Evolutionary conservation across 2,888 invertebrate species (phyloP).

Genomic region (Agonopterix subpropinquella): DNA sequence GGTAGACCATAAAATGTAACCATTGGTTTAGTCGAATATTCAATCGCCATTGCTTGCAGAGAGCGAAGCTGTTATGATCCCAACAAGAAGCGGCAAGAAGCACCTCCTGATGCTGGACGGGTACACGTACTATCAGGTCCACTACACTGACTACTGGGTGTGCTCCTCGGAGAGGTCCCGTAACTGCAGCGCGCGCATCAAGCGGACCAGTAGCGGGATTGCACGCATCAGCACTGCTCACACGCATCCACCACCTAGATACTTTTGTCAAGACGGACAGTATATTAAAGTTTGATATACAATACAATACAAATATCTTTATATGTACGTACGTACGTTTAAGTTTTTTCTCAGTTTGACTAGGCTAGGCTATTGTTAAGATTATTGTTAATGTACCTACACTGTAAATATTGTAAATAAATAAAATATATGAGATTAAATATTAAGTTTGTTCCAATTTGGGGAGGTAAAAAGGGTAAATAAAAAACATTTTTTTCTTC

Average conservation of each 20-base stretch:
- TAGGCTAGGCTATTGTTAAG: no score
- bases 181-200: conserved; percentile 22
- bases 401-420: no score
- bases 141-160: conserved; percentile 26
- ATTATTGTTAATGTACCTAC: no score
- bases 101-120: conserved; percentile 29
- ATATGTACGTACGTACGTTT: no score
- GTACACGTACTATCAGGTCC: conserved; percentile 41
- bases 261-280: conserved; percentile 1
- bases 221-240: conserved; percentile 11
- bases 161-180: conserved; percentile 19
- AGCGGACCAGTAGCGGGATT: conserved; percentile 6
- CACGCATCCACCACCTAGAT: conserved; percentile 14
- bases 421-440: no score
- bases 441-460: no score
- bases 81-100: conserved; percentile 23
- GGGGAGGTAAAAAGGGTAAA: no score
- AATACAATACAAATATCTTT: no score
- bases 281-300: background rate
- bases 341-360: no score
- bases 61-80: conserved; percentile 23
- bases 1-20: no score
- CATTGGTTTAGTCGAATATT: no score
- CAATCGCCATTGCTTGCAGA: conserved; percentile 7
- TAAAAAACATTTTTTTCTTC: no score